A percentile compares a stretch with the other conserved stretches of the same genome.
These are phyloP conservation scores for Nasonia oneida DNA, from an alignment of 2,888 invertebrate species.

Conservation along the genomic window DNA sequence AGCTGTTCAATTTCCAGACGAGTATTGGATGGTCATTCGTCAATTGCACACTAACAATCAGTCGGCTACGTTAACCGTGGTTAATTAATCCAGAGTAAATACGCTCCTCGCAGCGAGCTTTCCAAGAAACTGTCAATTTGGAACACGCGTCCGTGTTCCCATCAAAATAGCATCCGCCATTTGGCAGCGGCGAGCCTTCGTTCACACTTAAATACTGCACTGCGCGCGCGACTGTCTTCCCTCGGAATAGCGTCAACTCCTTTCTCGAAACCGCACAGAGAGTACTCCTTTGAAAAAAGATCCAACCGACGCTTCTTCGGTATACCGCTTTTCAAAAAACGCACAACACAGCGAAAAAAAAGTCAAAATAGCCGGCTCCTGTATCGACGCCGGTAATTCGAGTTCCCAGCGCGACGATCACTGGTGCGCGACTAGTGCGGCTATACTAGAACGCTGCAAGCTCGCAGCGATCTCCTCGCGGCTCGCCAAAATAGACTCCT, in stretches of 20 bases:
- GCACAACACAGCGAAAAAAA: not conserved
- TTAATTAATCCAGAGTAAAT: not conserved
- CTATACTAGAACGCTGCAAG: not conserved
- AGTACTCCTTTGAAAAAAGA: too few species aligned
- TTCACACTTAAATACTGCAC: conserved; percentile 14
- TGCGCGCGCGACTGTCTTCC: not conserved
- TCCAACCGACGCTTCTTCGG: not conserved
- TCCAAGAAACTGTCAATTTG: conserved; percentile 29
- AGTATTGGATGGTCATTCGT: not conserved
- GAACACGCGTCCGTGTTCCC: not conserved
- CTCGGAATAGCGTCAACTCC: not conserved
- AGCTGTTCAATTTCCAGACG: too few species aligned
- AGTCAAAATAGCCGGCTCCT: not conserved
- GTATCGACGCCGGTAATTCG: conserved; percentile 39
- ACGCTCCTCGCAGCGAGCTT: not conserved
- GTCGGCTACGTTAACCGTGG: not conserved
- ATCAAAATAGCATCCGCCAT: conserved; percentile 24
- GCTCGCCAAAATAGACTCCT: conserved; percentile 56
- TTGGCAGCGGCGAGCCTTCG: conserved; percentile 10
- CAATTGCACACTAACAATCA: not conserved
- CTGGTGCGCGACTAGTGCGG: conserved; percentile 57
- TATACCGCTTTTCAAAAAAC: not conserved
- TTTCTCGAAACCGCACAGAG: not conserved
- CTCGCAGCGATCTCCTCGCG: conserved; percentile 7
- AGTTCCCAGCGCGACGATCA: conserved; percentile 56